phyloP scores from a whole-genome alignment of 2,888 invertebrate genomes.

The Elmis aenea region DNA sequence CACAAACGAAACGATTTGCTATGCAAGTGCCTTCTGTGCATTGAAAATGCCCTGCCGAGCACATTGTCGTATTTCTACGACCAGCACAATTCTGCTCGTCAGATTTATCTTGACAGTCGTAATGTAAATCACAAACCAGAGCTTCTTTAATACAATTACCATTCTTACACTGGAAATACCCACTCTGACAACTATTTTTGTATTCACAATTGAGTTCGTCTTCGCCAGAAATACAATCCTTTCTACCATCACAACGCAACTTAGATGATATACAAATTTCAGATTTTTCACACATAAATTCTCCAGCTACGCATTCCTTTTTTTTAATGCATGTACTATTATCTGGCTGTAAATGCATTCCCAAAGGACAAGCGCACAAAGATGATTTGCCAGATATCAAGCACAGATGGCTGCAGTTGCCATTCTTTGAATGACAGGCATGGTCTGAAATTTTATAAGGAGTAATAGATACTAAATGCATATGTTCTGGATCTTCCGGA shows the following conservation, averaged over 20 bases:
- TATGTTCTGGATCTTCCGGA: conserved; percentile 33
- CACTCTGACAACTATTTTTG: conserved; percentile 39
- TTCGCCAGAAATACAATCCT: conserved; percentile 41
- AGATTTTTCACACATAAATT: conserved; percentile 47
- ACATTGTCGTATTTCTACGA: conserved; percentile 33
- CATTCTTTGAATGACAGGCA: conserved; percentile 56
- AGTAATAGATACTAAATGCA: conserved; percentile 51
- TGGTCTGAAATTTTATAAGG: conserved; percentile 45
- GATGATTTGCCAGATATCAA: conserved; percentile 46
- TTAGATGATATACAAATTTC: conserved; percentile 45
- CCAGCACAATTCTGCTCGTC: conserved; percentile 53
- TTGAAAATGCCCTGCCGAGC: conserved; percentile 47
- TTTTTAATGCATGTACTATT: conserved; percentile 55
- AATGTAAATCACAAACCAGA: conserved; percentile 49
- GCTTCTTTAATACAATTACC: conserved; percentile 49
- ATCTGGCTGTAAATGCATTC: conserved; percentile 52
- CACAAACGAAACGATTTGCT: conserved; percentile 48
- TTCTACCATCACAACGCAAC: conserved; percentile 38
- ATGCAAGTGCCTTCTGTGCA: conserved; percentile 53
- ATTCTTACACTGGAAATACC: conserved; percentile 52
- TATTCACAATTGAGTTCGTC: conserved; percentile 42
- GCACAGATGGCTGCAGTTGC: conserved; percentile 72
- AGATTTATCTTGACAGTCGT: conserved; percentile 54
- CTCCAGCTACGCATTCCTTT: conserved; percentile 45
- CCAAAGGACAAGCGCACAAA: conserved; percentile 63